Evolutionary conservation across 2,888 invertebrate genomes (phyloP).

Genomic region (Lepidocyrtoides sp.): DNA sequence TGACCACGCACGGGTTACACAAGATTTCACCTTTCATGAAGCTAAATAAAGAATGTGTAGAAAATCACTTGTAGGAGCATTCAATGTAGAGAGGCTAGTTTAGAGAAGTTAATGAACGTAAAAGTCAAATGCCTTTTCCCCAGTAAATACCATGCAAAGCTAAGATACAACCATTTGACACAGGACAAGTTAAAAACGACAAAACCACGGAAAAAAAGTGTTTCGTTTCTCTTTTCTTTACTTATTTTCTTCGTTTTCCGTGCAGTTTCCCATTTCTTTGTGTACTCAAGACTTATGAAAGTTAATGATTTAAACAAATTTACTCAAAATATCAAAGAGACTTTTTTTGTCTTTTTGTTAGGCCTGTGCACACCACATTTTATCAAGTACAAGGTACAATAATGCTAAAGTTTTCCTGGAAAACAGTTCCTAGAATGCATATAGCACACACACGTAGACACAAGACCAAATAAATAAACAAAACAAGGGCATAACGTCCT

Average conservation of each 20-base stretch:
- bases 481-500: slow-evolving; percentile 16
- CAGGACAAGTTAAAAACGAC: too few relatives aligned
- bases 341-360: slow-evolving; percentile 55
- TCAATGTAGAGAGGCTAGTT: too few relatives aligned
- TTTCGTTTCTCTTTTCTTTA: background rate
- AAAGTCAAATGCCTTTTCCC: too few relatives aligned
- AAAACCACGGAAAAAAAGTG: too few relatives aligned
- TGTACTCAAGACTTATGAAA: slow-evolving; percentile 70
- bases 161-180: too few relatives aligned
- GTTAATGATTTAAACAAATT: slow-evolving; percentile 85
- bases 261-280: background rate
- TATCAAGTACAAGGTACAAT: background rate
- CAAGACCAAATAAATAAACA: slow-evolving; percentile 9
- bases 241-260: background rate
- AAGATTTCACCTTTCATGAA: too few relatives aligned
- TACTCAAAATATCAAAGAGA: slow-evolving; percentile 82
- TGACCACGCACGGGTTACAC: too few relatives aligned
- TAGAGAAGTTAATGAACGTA: too few relatives aligned
- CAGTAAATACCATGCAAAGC: too few relatives aligned
- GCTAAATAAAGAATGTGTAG: too few relatives aligned
- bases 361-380: background rate
- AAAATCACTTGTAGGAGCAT: too few relatives aligned
- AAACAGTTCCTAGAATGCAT: background rate
- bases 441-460: background rate
- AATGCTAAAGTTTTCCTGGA: background rate